Evolutionary conservation across 2,888 invertebrate species (phyloP), one percentile per base, ranked within the genome.

Genomic region (Mactromeris polynyma): DNA sequence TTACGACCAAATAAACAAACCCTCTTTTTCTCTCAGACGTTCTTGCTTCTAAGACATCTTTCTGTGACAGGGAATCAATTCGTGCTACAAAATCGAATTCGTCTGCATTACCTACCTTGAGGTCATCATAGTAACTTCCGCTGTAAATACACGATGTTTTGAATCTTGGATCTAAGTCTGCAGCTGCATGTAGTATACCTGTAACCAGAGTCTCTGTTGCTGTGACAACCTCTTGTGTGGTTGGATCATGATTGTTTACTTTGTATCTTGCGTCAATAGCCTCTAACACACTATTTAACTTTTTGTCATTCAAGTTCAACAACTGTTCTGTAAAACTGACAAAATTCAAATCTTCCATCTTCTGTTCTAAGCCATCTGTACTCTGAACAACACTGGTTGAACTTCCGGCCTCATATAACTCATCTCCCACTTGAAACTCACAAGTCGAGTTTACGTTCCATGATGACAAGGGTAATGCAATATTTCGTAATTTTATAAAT

Each of bases 111-210:
- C 90, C 90, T 54, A 90, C 78, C 64, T 90, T 90, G 0, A 85
- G 51, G 4, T 73, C 90, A 73, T 90, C 90, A 42, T 87, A 90
- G 54, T 82, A 90, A 83, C 90, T 90, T 19, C 89, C 89, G 19
- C 90, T 85, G n/a, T 83, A 58, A 26, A 90, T 80, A n/a, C 82
- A 80, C 3, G 80, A 36, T 19, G 87, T 58, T 54, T 78, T 78
- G 38, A 87, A 90, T 31, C 89, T 42, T 21, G 85, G 73, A 54
- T 90, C 89, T 40, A 90, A 83, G 26, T 90, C 83, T 36, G 83
- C 87, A 19, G 85, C 64, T 17, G 26, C 81, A 3, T 77, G 51
- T 14, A 85, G 31, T 33, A 90, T 73, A 14, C 51, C 40, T 21
- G 31, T 64, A 26, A 90, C 84, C 40, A 90, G 82, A 40, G 46